Evolutionary conservation across 1,140 invertebrate species (phyloP), one percentile per base, ranked within the genome.

Genomic region (Drosophila pruinosa): DNA sequence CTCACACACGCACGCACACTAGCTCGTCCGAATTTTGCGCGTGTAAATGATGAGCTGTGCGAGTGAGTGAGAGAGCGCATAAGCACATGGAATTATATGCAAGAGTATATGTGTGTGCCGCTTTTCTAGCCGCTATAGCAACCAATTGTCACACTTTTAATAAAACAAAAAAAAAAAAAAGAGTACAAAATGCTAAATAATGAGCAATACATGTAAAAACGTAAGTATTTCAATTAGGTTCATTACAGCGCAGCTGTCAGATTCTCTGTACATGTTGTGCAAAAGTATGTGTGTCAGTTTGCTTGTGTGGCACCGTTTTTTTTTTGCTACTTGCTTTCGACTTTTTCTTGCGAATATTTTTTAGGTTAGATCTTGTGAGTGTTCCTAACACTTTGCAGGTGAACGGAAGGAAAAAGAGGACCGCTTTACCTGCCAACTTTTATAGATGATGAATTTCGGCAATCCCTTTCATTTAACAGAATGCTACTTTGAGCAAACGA

Each of bases 21-120:
- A 7, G 38, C 48, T 26, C 17, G n/a, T n/a, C 34, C n/a, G 53
- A 52, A 58, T 12, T 36, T 53, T 69, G 78, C 78, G 64, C 74
- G 69, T 67, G 74, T 56, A 72, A 65, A 61, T 72, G 57, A 5
- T 10, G 14, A 6, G 19, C 10, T 24, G 38, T 43, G 28, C 6
- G 78, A 57, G 65, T 45, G 71, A 83, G 61, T 8, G 78, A 71
- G 79, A 83, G 41, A 48, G 79, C 28, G 39, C 65, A 75, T 14
- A 36, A 70, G 65, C 79, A 82, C 79, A 82, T 82, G 79, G 78
- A 74, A 82, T 69, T 82, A 57, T 31, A 12, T 21, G 12, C n/a
- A 14, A 14, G 14, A n/a, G 3, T 15, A 38, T 58, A 39, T 39
- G 48, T 64, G 36, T 36, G 17, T 39, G 57, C 73, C 43, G 68